A percentile compares a stretch with the other conserved stretches of the same genome.
These are phyloP conservation scores for Morus bassanus DNA, from an alignment of 2,797 vertebrate species.

Conservation along the genomic window DNA sequence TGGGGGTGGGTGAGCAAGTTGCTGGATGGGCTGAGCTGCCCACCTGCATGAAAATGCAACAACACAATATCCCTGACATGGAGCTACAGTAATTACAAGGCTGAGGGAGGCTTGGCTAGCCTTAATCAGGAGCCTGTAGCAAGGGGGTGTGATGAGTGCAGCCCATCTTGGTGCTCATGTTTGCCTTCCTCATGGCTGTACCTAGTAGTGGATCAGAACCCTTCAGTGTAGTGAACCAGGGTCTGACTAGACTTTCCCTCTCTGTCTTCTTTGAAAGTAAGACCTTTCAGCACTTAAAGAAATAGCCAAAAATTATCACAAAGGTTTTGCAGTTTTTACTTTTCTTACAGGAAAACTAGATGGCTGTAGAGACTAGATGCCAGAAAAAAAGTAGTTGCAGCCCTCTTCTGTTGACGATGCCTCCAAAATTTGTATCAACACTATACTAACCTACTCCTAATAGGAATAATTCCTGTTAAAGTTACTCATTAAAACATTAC, in stretches of 20 bases:
- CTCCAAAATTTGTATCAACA: not conserved
- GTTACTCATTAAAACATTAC: not conserved
- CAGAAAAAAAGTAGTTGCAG: not conserved
- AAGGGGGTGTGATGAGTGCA: not conserved
- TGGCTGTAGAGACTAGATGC: not conserved
- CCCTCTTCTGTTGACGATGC: not conserved
- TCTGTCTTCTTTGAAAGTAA: not conserved
- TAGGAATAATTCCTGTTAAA: not conserved
- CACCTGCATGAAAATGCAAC: not conserved
- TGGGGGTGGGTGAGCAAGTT: no score
- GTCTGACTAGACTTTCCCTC: not conserved
- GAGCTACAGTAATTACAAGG: not conserved
- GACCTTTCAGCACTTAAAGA: not conserved
- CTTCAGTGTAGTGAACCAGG: not conserved
- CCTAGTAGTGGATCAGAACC: not conserved
- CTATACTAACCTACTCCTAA: not conserved
- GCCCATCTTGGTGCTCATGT: not conserved
- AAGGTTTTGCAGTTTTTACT: not conserved
- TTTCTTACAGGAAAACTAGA: not conserved
- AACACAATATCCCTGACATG: not conserved
- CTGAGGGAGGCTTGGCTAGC: not conserved
- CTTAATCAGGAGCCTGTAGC: not conserved
- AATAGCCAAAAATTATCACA: not conserved
- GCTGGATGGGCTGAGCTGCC: not conserved
- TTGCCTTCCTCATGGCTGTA: not conserved